These are phyloP conservation scores for Macaria notata DNA, from an alignment of 2,888 invertebrate species.

Conservation along the genomic window DNA sequence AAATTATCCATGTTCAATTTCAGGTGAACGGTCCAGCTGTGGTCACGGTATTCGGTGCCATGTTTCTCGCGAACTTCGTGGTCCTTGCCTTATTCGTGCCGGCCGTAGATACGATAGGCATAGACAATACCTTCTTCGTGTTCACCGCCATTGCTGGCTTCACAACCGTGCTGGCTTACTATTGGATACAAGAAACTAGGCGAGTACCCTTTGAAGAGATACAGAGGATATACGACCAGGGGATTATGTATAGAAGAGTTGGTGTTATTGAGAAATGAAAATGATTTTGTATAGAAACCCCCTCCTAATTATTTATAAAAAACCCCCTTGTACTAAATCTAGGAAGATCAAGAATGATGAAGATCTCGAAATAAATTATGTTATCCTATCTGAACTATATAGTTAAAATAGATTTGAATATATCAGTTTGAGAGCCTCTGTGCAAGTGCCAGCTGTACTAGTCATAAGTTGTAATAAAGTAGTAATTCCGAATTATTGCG, in stretches of 20 bases:
- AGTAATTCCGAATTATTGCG: too few species aligned
- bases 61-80: constrained; percentile 41
- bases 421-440: too few species aligned
- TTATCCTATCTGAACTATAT: too few species aligned
- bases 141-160: constrained; percentile 45
- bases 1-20: too few species aligned
- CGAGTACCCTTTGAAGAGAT: constrained; percentile 49
- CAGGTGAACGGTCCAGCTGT: constrained; percentile 46
- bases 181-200: constrained; percentile 60
- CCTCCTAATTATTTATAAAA: too few species aligned
- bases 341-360: too few species aligned
- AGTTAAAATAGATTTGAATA: too few species aligned
- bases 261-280: neutral
- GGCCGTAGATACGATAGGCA: constrained; percentile 42
- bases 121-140: constrained; percentile 54
- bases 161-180: constrained; percentile 41
- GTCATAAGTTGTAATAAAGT: too few species aligned
- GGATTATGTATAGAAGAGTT: constrained; percentile 38
- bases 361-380: too few species aligned
- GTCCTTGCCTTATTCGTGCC: constrained; percentile 40
- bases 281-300: too few species aligned
- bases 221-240: constrained; percentile 41
- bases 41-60: constrained; percentile 27
- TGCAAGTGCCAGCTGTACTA: too few species aligned
- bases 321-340: too few species aligned